Evolutionary conservation across 2,797 vertebrate species (phyloP).

Genomic region (Pseudochirops cupreus): DNA sequence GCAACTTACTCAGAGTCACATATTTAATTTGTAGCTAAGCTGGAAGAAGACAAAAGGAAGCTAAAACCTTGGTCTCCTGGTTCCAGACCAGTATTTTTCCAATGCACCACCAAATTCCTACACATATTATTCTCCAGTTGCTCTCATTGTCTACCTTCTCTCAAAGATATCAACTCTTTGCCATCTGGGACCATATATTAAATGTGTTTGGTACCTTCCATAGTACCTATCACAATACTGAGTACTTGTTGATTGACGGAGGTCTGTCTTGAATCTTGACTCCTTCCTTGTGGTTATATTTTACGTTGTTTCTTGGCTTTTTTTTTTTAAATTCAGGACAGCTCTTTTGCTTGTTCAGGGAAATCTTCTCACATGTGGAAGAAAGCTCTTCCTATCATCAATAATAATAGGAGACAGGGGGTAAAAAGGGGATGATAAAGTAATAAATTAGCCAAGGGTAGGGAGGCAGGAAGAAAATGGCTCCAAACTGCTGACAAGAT

Average conservation of each 20-base stretch:
- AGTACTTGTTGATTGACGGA: neutral
- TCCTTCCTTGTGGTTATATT: slow-evolving; percentile 15
- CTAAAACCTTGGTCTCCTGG: neutral
- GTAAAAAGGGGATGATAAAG: slow-evolving; percentile 77
- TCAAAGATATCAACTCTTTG: neutral
- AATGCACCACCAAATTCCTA: neutral
- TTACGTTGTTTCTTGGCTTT: neutral
- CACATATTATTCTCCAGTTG: neutral
- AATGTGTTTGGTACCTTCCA: neutral
- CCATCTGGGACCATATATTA: neutral
- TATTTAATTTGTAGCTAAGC: neutral
- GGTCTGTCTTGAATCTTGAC: neutral
- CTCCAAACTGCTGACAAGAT: slow-evolving; percentile 92
- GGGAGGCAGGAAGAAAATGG: slow-evolving; percentile 82
- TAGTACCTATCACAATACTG: neutral
- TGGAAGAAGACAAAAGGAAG: neutral
- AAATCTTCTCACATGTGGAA: neutral
- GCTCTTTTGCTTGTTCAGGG: neutral
- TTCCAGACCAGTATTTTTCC: neutral
- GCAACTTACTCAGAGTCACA: neutral
- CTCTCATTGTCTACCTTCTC: neutral
- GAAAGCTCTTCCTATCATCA: slow-evolving; percentile 60
- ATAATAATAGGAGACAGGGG: slow-evolving; percentile 68
- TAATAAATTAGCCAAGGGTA: slow-evolving; percentile 83
- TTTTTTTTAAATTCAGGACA: slow-evolving; percentile 3